phyloP scores from a whole-genome alignment of 2,113 vertebrate species.

The Sinocyclocheilus grahami region DNA sequence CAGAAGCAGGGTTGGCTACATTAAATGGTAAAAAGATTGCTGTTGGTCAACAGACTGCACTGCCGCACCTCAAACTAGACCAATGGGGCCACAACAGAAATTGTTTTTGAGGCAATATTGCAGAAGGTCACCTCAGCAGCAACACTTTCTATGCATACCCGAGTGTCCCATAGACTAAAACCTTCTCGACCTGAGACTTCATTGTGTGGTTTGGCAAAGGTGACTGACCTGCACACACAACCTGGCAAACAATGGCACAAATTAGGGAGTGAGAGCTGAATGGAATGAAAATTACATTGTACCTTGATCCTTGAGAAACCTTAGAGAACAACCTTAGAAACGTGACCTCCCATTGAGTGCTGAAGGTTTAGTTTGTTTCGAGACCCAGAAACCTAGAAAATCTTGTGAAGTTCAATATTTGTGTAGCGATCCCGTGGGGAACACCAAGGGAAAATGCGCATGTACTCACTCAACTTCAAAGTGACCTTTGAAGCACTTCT shows the following conservation, averaged over 20 bases:
- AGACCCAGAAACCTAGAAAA: not conserved
- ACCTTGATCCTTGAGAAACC: slow-evolving; percentile 1
- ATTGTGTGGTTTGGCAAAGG: not conserved
- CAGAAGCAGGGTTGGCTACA: not conserved
- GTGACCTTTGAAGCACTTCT: not conserved
- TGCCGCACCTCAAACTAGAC: not conserved
- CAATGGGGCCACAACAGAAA: not conserved
- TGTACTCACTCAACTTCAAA: slow-evolving; percentile 13
- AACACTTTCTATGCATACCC: not conserved
- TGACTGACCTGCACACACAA: not conserved
- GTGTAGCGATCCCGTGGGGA: not conserved
- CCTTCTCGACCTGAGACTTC: not conserved
- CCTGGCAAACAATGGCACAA: not conserved
- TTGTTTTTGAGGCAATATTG: not conserved
- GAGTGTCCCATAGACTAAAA: not conserved
- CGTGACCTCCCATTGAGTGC: not conserved
- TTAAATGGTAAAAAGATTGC: not conserved
- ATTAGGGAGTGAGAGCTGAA: not conserved
- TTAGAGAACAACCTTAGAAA: not conserved
- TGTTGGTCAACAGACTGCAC: not conserved
- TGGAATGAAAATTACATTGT: not conserved
- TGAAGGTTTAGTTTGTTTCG: slow-evolving; percentile 4
- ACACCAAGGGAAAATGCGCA: not conserved
- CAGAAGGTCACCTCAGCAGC: slow-evolving; percentile 10
- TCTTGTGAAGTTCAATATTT: slow-evolving; percentile 14